Base-by-base conservation (phyloP, 2,797 vertebrate genomes). In the Odontamblyopus lacepedii region DNA sequence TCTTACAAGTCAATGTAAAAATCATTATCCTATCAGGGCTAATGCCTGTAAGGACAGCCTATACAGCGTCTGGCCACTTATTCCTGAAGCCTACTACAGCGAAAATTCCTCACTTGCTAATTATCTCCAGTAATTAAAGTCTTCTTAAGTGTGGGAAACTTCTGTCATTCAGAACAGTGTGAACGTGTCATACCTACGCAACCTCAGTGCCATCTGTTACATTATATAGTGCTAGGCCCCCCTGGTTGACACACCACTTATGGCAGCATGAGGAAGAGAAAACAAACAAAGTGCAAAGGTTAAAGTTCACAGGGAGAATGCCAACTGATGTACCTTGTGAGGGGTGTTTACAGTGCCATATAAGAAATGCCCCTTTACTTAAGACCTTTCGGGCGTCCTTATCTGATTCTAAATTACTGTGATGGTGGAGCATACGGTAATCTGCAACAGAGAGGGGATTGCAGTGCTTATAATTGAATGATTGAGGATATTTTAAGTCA, bases 211-310 rank as follows among this genome's bases (percentile, higher is more conserved):
- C 74, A 72, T 23, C 51, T 78, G 64, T 48, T 50, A n/a, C 61
- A 26, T 7, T 53, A 61, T 51, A 60, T 73, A 18, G 35, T 19
- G 56, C 35, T 2, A 9, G 61, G 56, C 23, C 65, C 38, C 30
- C 3, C 5, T 8, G 30, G 23, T 6, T 38, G 30, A 73, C 35
- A 4, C 68, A 76, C 75, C 51, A 75, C 35, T 68, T 70, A 63
- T 69, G 73, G 50, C 55, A 48, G 35, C 57, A n/a, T 30, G 53
- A 63, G 44, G 59, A 76, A 76, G 55, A 32, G 30, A 70, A 82
- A 76, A 85, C 76, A 87, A 83, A 85, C 67, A 77, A 23, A 77
- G 44, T 78, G 27, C 41, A 72, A 74, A 85, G 75, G 81, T 83
- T 70, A 83, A 72, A 83, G 82, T 67, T 87, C 76, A 64, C 63